phyloP scores from a whole-genome alignment of 2,113 vertebrate genomes.

The Polyodon spathula region DNA sequence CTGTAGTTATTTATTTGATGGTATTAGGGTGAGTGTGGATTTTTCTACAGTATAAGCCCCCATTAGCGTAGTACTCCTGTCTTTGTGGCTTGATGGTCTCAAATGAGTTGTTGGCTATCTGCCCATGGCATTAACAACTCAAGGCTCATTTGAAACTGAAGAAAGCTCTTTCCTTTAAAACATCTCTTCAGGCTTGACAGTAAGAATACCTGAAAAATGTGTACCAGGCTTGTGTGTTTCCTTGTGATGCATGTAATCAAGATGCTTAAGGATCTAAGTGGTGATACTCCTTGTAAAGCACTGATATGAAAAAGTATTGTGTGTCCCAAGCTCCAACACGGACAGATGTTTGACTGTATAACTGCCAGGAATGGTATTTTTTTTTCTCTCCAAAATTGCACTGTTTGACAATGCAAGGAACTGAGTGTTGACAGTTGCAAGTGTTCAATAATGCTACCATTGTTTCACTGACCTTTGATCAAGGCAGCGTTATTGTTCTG shows the following conservation, averaged over 20 bases:
- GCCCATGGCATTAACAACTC: constrained; percentile 8
- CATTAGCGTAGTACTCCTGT: constrained; percentile 9
- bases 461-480: constrained; percentile 25
- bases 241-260: neutral
- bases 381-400: constrained; percentile 10
- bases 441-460: constrained; percentile 27
- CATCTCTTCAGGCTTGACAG: constrained; percentile 20
- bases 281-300: neutral
- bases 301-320: constrained; percentile 4
- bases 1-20: too few relatives aligned
- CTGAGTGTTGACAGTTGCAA: constrained; percentile 15
- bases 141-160: constrained; percentile 26
- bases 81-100: constrained; percentile 7
- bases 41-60: too few relatives aligned
- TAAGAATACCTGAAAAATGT: constrained; percentile 5
- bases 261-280: too few relatives aligned
- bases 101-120: constrained; percentile 11
- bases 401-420: constrained; percentile 33
- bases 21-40: too few relatives aligned
- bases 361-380: neutral
- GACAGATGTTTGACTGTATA: constrained; percentile 10
- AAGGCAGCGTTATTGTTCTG: constrained; percentile 15
- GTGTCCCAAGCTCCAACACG: neutral
- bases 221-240: neutral
- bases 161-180: constrained; percentile 23